phyloP scores from a whole-genome alignment of 2,888 invertebrate genomes.

The Melieria crassipennis region DNA sequence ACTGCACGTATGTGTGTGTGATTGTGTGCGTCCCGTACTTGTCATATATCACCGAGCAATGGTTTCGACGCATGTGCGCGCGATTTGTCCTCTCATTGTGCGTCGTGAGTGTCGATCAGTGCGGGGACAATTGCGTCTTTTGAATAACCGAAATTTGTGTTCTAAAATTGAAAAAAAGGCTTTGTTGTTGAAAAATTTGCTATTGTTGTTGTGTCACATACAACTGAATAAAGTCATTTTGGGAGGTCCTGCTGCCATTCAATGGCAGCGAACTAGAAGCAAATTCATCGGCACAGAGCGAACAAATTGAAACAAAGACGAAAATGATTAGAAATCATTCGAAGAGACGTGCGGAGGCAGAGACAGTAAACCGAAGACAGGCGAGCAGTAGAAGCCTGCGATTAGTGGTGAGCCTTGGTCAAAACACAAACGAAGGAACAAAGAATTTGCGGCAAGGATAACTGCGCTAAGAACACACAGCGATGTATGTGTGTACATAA shows the following conservation, averaged over 20 bases:
- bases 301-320: constrained; percentile 11
- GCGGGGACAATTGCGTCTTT: constrained; percentile 19
- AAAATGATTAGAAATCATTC: constrained; percentile 15
- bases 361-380: neutral
- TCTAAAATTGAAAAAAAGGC: constrained; percentile 12
- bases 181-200: neutral
- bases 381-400: neutral
- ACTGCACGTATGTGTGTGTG: neutral
- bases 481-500: neutral
- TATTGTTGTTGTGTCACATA: constrained; percentile 3
- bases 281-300: constrained; percentile 7
- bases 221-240: constrained; percentile 1
- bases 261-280: constrained; percentile 7
- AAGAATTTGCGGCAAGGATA: neutral
- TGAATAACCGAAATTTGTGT: constrained; percentile 7
- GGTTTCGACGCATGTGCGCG: neutral
- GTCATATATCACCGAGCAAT: no score
- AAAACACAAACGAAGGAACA: constrained; percentile 14
- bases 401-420: constrained; percentile 28
- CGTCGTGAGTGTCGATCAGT: neutral
- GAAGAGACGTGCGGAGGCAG: neutral
- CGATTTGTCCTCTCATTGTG: constrained; percentile 8
- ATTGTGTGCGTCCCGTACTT: neutral
- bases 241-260: constrained; percentile 21
- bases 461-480: neutral